A percentile compares a stretch with the other conserved stretches of the same genome.
Evolutionary conservation across 2,113 vertebrate species (phyloP).

Genomic region (Cygnus buccinator): DNA sequence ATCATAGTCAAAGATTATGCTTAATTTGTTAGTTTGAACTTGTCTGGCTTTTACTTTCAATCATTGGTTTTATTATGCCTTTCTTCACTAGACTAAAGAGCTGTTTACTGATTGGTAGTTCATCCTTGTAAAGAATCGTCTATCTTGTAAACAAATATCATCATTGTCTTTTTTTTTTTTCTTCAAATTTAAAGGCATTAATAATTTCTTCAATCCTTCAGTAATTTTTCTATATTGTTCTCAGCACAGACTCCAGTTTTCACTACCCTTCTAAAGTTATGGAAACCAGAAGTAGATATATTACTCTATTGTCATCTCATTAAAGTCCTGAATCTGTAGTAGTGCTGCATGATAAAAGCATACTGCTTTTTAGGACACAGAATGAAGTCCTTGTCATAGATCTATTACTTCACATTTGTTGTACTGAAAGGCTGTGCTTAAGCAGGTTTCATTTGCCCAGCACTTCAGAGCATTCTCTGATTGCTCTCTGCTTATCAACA

Average conservation of each 20-base stretch:
- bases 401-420: not conserved
- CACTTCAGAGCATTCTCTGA: not conserved
- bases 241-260: not conserved
- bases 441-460: not conserved
- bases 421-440: not conserved
- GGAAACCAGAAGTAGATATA: not conserved
- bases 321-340: not conserved
- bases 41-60: not conserved
- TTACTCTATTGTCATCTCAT: not conserved
- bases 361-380: not conserved
- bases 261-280: not conserved
- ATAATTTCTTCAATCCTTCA: not conserved
- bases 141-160: not conserved
- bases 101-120: not conserved
- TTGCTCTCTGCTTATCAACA: not conserved
- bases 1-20: not conserved
- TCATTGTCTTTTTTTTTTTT: not conserved
- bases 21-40: not conserved
- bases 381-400: not conserved
- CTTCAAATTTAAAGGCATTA: not conserved
- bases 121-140: not conserved
- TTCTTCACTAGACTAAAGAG: not conserved
- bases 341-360: not conserved
- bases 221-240: not conserved
- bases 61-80: not conserved